Percentiles rank a stretch among this genome's conserved stretches.
Conservation (phyloP, 2,888 invertebrate genomes). For the Caenorhabditis uteleia region DNA sequence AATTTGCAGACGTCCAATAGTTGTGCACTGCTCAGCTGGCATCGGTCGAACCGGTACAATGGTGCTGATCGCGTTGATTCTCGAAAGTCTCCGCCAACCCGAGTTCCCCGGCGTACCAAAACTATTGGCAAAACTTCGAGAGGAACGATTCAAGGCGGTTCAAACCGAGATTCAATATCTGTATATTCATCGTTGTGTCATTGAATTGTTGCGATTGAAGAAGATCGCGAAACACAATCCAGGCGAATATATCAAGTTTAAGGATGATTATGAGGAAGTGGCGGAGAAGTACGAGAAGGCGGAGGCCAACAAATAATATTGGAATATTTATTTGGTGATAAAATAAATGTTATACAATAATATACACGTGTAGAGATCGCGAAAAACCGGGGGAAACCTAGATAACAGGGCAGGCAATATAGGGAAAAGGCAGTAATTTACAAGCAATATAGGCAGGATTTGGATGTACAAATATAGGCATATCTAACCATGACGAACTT, state of each 20-base stretch:
- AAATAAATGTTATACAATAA: background rate
- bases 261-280: slow-evolving; percentile 9
- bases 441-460: background rate
- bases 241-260: slow-evolving; percentile 2
- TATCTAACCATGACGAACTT: slow-evolving; percentile 15
- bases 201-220: slow-evolving; percentile 36
- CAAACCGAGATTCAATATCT: slow-evolving; percentile 52
- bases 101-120: slow-evolving; percentile 21
- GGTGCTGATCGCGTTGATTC: slow-evolving; percentile 18
- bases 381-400: background rate
- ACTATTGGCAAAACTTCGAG: slow-evolving; percentile 30
- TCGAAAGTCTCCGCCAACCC: slow-evolving; percentile 5
- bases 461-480: background rate
- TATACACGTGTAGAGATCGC: slow-evolving; percentile 4
- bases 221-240: background rate
- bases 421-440: background rate
- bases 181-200: slow-evolving; percentile 49
- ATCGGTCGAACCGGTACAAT: slow-evolving; percentile 32
- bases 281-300: slow-evolving; percentile 10
- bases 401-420: background rate
- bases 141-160: slow-evolving; percentile 38
- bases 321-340: no score
- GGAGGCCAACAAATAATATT: no score
- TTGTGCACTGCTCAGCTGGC: slow-evolving; percentile 35
- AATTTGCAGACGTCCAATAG: slow-evolving; percentile 9